Evolutionary conservation across 1,140 invertebrate genomes (phyloP).

Genomic region (Aphaenogaster floridana): DNA sequence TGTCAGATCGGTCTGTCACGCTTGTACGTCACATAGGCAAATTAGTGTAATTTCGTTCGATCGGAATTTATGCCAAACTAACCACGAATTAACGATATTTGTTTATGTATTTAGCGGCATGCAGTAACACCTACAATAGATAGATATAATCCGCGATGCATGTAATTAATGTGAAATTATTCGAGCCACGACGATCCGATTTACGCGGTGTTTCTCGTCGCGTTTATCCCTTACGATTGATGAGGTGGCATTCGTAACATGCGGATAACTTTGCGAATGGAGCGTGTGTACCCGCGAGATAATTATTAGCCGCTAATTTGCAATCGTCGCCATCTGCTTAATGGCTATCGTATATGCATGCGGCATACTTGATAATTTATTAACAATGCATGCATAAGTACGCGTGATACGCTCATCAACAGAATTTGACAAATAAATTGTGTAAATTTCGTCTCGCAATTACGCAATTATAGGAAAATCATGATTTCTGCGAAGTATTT

Average conservation of each 20-base stretch:
- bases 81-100: slow-evolving; percentile 30
- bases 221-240: slow-evolving; percentile 70
- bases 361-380: slow-evolving; percentile 56
- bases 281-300: slow-evolving; percentile 14
- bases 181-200: slow-evolving; percentile 18
- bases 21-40: neutral
- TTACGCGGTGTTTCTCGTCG: slow-evolving; percentile 46
- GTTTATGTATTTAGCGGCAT: slow-evolving; percentile 35
- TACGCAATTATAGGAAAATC: slow-evolving; percentile 11
- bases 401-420: slow-evolving; percentile 7
- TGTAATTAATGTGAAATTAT: slow-evolving; percentile 75
- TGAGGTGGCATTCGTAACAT: slow-evolving; percentile 63
- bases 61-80: slow-evolving; percentile 33
- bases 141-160: slow-evolving; percentile 20
- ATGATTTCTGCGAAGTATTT: slow-evolving; percentile 8
- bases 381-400: slow-evolving; percentile 41
- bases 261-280: slow-evolving; percentile 65
- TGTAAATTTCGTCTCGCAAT: slow-evolving; percentile 4
- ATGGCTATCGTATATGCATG: slow-evolving; percentile 21
- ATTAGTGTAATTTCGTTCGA: slow-evolving; percentile 32
- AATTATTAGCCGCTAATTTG: slow-evolving; percentile 70
- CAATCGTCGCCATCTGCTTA: slow-evolving; percentile 65
- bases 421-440: slow-evolving; percentile 12
- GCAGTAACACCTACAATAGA: slow-evolving; percentile 6
- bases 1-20: neutral